Evolutionary conservation across 2,888 invertebrate species (phyloP).

Genomic region (Octodonta nipae): DNA sequence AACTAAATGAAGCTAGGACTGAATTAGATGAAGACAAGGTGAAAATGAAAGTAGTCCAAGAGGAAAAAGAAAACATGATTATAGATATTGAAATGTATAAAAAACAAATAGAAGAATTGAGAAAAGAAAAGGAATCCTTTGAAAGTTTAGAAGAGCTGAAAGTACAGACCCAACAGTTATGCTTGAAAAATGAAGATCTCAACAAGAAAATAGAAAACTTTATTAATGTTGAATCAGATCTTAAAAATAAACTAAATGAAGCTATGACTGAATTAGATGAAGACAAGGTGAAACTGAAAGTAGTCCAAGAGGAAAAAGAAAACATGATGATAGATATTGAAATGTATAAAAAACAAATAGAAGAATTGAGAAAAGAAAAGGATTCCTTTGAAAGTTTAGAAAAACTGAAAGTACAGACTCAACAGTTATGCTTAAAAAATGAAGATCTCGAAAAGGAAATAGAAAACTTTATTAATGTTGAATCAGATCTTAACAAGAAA

Average conservation of each 20-base stretch:
- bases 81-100: slow-evolving; percentile 2
- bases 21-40: background rate
- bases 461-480: slow-evolving; percentile 7
- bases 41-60: background rate
- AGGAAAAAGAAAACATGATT: background rate
- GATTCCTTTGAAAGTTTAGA: too few species aligned
- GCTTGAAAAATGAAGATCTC: slow-evolving; percentile 4
- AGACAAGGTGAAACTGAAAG: background rate
- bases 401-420: slow-evolving; percentile 8
- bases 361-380: background rate
- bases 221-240: slow-evolving; percentile 7
- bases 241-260: slow-evolving; percentile 18
- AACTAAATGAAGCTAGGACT: slow-evolving; percentile 19
- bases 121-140: too few species aligned
- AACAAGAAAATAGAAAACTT: slow-evolving; percentile 14
- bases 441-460: slow-evolving; percentile 14
- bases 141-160: slow-evolving; percentile 3
- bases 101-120: background rate
- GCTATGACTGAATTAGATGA: background rate
- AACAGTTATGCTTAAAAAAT: background rate
- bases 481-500: slow-evolving; percentile 13
- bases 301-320: background rate
- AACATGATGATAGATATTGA: background rate
- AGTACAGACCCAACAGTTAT: slow-evolving; percentile 7
- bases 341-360: background rate